Percentiles rank a stretch among this genome's conserved stretches.
phyloP scores from a whole-genome alignment of 1,140 invertebrate species.

The Pogonognathellus flavescens region DNA sequence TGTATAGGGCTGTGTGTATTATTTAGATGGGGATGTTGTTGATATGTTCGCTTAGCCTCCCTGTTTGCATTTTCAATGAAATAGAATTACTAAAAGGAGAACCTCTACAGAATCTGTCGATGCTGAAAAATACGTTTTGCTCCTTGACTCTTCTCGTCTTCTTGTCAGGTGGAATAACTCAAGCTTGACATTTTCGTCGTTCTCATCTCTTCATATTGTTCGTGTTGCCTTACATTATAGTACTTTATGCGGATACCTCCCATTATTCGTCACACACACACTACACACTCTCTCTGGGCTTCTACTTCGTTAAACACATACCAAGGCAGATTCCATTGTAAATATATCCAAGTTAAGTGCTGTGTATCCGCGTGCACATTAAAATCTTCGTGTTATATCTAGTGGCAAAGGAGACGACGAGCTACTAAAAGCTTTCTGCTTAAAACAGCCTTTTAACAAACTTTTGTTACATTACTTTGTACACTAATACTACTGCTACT shows the following conservation, averaged over 20 bases:
- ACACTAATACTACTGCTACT: background rate
- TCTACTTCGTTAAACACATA: background rate
- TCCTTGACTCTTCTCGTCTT: slow-evolving; percentile 36
- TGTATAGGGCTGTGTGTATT: background rate
- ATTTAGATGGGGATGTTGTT: background rate
- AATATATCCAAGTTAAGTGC: background rate
- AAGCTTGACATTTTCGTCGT: slow-evolving; percentile 17
- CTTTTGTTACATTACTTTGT: slow-evolving; percentile 37
- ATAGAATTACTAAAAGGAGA: background rate
- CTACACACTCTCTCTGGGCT: background rate
- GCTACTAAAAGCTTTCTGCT: slow-evolving; percentile 19
- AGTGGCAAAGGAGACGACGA: background rate
- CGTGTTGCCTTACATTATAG: background rate
- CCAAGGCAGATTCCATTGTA: background rate
- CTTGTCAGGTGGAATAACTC: slow-evolving; percentile 16
- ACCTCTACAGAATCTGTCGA: slow-evolving; percentile 3
- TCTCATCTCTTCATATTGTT: background rate
- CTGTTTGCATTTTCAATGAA: slow-evolving; percentile 17
- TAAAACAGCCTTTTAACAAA: slow-evolving; percentile 18
- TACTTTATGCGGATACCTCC: background rate
- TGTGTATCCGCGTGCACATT: background rate
- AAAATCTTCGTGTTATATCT: background rate
- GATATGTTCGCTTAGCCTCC: background rate
- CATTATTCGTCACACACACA: background rate
- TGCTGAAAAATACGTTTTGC: slow-evolving; percentile 40